A percentile compares a stretch with the other conserved stretches of the same genome.
Conservation (phyloP, 2,888 invertebrate species). For the Vandiemenella viatica region DNA sequence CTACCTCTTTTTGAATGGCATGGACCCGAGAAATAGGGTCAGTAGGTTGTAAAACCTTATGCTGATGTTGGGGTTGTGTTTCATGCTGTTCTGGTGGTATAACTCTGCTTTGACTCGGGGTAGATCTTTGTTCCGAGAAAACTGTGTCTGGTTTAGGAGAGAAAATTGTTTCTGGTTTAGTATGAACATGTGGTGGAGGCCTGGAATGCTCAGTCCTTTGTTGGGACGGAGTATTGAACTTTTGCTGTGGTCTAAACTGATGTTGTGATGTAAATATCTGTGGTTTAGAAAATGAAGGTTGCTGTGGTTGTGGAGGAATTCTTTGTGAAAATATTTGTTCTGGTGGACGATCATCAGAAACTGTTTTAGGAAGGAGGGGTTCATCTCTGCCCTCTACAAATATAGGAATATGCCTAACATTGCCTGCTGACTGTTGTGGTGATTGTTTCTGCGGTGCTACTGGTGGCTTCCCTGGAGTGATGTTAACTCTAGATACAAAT, state of each 20-base stretch:
- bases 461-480: conserved; percentile 19
- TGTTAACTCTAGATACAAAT: conserved; percentile 22
- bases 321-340: neutral
- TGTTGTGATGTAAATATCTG: conserved; percentile 21
- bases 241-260: conserved; percentile 23
- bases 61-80: conserved; percentile 12
- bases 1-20: conserved; percentile 63
- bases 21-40: conserved; percentile 66
- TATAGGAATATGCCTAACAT: conserved; percentile 72
- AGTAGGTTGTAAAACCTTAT: conserved; percentile 3
- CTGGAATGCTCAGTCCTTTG: neutral
- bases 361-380: conserved; percentile 52
- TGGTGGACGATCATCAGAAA: conserved; percentile 21
- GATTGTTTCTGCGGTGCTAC: conserved; percentile 9
- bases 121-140: neutral
- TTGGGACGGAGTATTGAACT: conserved; percentile 2
- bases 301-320: conserved; percentile 14
- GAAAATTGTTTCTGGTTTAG: neutral
- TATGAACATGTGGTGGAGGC: neutral
- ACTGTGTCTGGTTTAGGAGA: neutral
- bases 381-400: conserved; percentile 74
- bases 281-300: conserved; percentile 2
- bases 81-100: neutral
- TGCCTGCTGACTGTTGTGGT: conserved; percentile 24
- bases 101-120: neutral